Evolutionary conservation across 2,797 vertebrate genomes (phyloP), one percentile per base, ranked within the genome.

Genomic region (Myotis planiceps): DNA sequence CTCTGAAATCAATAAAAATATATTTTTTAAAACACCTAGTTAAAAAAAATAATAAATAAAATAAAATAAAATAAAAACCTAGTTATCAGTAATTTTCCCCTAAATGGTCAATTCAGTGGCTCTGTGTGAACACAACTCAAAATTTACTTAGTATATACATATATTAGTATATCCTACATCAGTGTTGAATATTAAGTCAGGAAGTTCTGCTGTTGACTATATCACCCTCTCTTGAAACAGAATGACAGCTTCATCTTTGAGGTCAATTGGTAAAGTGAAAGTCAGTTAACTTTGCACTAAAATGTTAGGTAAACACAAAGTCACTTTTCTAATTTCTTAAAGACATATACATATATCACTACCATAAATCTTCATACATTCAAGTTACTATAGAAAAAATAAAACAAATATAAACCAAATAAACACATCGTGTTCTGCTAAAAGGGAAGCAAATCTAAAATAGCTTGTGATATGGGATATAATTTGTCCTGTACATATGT

Each of bases 381-480:
- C n/a, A 58, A 76, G 27, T 78, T 88, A 94, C 29, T 82, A 81
- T 45, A 81, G 69, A 81, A 92, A 96, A 95, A 96, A 42, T 23
- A 85, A 39, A 85, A 58, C 21, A 88, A 88, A 94, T 39, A 58
- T 42, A 87, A 96, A 90, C 27, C 80, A 69, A 81, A 69, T 12
- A 81, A 94, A 47, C n/a, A 83, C 23, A 69, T 72, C n/a, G 37
- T 88, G 39, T 51, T 79, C 55, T 94, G 72, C 45, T 79, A 90
- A 88, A 88, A 87, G 37, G 37, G 55, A 89, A 88, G 37, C 96
- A 63, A 94, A 74, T 78, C 58, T 71, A 82, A 95, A 96, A 63
- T 58, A 78, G 39, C 32, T 75, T 66, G 51, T 25, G 87, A 88
- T 53, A 76, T 90, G 74, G 84, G 42, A 53, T 34, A 75, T 49